Percentiles rank a stretch among this genome's conserved stretches.
Evolutionary conservation across 2,797 vertebrate genomes (phyloP).

Genomic region (Argentina silus): DNA sequence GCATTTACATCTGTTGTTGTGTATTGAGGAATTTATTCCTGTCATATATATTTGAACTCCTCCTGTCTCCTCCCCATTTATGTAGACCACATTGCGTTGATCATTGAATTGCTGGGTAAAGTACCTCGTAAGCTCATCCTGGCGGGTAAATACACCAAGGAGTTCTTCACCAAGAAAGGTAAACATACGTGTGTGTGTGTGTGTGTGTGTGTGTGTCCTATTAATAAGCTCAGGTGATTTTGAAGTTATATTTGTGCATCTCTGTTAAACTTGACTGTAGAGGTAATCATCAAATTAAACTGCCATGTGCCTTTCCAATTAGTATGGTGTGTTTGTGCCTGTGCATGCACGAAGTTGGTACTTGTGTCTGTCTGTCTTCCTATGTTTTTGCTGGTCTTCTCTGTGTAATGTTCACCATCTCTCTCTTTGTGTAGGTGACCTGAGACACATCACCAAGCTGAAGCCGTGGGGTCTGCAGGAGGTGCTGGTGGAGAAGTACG

Average conservation of each 20-base stretch:
- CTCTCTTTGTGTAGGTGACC: slow-evolving; percentile 79
- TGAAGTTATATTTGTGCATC: no score
- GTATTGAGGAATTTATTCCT: neutral
- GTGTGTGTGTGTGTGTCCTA: slow-evolving; percentile 4
- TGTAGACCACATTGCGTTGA: slow-evolving; percentile 96
- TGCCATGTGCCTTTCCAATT: no score
- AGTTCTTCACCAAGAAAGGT: slow-evolving; percentile 99
- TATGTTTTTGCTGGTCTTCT: neutral
- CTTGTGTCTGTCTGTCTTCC: neutral
- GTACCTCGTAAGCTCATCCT: slow-evolving; percentile 94
- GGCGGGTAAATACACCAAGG: slow-evolving; percentile 98
- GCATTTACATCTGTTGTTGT: no score
- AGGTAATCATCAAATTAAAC: no score
- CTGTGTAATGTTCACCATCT: neutral
- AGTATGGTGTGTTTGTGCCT: neutral
- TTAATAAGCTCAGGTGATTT: no score
- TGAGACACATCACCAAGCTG: slow-evolving; percentile 97
- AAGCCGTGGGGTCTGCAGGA: slow-evolving; percentile 96
- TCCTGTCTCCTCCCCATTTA: neutral
- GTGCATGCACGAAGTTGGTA: neutral
- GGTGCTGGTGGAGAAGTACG: slow-evolving; percentile 95
- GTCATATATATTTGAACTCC: neutral
- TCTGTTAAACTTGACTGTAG: no score
- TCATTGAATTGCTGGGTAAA: slow-evolving; percentile 97
- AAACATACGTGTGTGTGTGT: slow-evolving; percentile 46